A percentile compares a stretch with the other conserved stretches of the same genome.
phyloP scores from a whole-genome alignment of 2,113 vertebrate species.

The Chauna torquata region DNA sequence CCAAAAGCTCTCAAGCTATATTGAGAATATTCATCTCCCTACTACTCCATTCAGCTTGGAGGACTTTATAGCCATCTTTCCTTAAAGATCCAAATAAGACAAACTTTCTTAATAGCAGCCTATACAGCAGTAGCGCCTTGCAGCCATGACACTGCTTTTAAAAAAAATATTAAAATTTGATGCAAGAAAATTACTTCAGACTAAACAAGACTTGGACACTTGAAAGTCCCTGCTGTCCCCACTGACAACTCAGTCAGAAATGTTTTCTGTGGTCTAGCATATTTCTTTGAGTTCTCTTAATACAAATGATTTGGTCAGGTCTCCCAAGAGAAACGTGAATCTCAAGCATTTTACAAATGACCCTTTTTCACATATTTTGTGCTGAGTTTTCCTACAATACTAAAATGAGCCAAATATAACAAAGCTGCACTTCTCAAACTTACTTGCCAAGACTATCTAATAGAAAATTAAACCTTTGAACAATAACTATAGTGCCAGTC shows the following conservation, averaged over 20 bases:
- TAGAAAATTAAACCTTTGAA: neutral
- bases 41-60: neutral
- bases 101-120: neutral
- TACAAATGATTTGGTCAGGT: neutral
- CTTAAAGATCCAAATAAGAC: neutral
- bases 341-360: neutral
- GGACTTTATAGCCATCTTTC: neutral
- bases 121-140: neutral
- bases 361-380: neutral
- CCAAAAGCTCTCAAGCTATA: neutral
- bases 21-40: neutral
- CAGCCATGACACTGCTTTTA: neutral
- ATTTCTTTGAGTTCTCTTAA: neutral
- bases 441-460: neutral
- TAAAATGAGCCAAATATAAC: neutral
- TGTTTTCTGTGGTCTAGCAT: no score
- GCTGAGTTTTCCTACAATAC: neutral
- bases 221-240: neutral
- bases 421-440: neutral
- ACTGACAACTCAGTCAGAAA: neutral
- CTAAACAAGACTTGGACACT: neutral
- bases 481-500: neutral
- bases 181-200: neutral
- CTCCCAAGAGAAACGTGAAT: neutral
- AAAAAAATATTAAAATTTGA: neutral